Evolutionary conservation across 1,140 invertebrate genomes (phyloP).

Genomic region (Aphaenogaster rudis): DNA sequence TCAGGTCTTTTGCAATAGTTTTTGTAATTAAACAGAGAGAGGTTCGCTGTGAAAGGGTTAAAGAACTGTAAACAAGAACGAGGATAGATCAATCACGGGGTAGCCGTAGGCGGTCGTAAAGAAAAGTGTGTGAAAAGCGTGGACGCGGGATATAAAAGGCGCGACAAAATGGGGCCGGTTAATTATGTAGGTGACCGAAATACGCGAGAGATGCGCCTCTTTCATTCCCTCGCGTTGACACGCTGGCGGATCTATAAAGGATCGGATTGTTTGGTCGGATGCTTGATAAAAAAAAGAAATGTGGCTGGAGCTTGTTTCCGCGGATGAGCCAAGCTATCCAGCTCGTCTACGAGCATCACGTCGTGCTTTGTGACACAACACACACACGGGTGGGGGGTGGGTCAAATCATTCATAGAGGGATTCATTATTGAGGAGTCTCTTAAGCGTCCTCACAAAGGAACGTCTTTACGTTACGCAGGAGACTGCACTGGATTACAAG

Average conservation of each 20-base stretch:
- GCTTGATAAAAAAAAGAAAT: slow-evolving; percentile 53
- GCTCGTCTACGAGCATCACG: slow-evolving; percentile 36
- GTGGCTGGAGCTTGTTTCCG: slow-evolving; percentile 53
- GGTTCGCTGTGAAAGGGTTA: neutral
- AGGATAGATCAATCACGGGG: slow-evolving; percentile 5
- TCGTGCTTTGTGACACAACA: neutral
- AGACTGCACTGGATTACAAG: neutral
- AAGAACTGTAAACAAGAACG: slow-evolving; percentile 35
- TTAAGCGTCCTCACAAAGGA: slow-evolving; percentile 52
- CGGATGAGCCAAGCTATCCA: slow-evolving; percentile 45
- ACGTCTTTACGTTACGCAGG: slow-evolving; percentile 27
- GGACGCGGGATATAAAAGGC: slow-evolving; percentile 26
- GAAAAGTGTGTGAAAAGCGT: slow-evolving; percentile 28
- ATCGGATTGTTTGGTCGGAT: neutral
- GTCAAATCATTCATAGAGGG: slow-evolving; percentile 31
- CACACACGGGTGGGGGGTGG: too few species aligned
- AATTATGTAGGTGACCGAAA: slow-evolving; percentile 69
- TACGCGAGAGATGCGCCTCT: slow-evolving; percentile 25
- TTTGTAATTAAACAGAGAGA: neutral
- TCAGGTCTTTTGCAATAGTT: neutral
- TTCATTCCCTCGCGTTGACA: neutral
- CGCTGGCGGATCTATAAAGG: slow-evolving; percentile 56
- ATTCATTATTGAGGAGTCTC: slow-evolving; percentile 72
- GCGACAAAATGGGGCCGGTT: slow-evolving; percentile 62
- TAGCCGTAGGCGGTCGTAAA: slow-evolving; percentile 17